phyloP scores from a whole-genome alignment of 1,140 invertebrate species.

The Drosophila biarmipes region DNA sequence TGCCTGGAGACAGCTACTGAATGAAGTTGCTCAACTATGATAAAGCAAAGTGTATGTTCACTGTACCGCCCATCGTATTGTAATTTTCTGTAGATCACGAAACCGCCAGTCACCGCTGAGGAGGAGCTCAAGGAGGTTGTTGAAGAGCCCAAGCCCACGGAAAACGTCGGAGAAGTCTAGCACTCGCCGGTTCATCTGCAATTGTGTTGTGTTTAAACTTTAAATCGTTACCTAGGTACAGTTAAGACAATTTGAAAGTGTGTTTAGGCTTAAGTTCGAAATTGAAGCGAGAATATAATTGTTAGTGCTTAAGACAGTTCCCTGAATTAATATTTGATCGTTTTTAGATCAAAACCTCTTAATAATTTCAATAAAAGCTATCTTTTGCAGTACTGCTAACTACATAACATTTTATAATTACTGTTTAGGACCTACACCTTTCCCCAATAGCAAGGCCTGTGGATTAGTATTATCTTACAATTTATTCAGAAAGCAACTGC shows the following conservation, averaged over 20 bases:
- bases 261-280: slow-evolving; percentile 32
- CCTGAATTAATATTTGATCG: not conserved
- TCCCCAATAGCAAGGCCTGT: not conserved
- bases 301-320: slow-evolving; percentile 13
- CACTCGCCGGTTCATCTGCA: not conserved
- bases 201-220: slow-evolving; percentile 22
- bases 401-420: not conserved
- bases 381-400: not conserved
- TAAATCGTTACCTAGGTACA: slow-evolving; percentile 29
- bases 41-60: slow-evolving; percentile 17
- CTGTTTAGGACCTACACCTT: not conserved
- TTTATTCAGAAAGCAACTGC: slow-evolving; percentile 58
- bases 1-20: slow-evolving; percentile 31
- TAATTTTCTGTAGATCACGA: slow-evolving; percentile 56
- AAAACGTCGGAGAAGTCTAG: slow-evolving; percentile 42
- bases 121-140: slow-evolving; percentile 38
- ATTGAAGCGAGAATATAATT: slow-evolving; percentile 31
- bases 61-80: slow-evolving; percentile 29
- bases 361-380: not conserved
- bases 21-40: slow-evolving; percentile 9
- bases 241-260: slow-evolving; percentile 28
- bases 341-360: not conserved
- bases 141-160: slow-evolving; percentile 26
- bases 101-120: slow-evolving; percentile 24
- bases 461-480: slow-evolving; percentile 24